Evolutionary conservation across 1,140 invertebrate species (phyloP).

Genomic region (Nephila pilipes): DNA sequence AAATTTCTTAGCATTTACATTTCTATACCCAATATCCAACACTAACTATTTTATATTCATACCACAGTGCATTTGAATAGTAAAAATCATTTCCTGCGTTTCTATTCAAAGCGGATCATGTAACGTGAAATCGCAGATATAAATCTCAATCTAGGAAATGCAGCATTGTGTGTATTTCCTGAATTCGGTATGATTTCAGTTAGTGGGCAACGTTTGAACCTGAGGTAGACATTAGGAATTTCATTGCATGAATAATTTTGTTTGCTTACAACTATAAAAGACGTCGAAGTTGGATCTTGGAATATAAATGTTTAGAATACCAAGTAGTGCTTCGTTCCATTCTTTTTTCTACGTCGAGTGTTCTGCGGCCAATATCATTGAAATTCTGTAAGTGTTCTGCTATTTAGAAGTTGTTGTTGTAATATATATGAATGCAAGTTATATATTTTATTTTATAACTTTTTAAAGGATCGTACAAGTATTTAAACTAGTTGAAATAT

Average conservation of each 20-base stretch:
- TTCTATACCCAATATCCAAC: no score
- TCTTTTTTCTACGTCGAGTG: background rate
- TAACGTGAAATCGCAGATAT: background rate
- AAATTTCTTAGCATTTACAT: no score
- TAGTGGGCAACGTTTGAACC: background rate
- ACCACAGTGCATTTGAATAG: background rate
- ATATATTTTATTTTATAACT: no score
- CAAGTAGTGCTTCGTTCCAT: background rate
- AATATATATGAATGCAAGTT: no score
- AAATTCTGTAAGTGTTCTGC: no score
- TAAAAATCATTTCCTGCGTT: background rate
- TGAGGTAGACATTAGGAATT: background rate
- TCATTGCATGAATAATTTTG: background rate
- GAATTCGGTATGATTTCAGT: background rate
- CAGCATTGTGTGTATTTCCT: background rate
- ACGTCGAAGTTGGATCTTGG: background rate
- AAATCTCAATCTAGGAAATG: background rate
- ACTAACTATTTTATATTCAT: no score
- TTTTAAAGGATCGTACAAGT: no score
- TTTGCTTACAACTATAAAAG: background rate
- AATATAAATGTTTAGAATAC: background rate
- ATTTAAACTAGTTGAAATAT: no score
- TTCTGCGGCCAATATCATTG: no score
- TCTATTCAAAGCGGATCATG: background rate
- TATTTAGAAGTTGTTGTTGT: no score